Conservation (phyloP, 2,888 invertebrate genomes). For the Eustalomyia histrio region DNA sequence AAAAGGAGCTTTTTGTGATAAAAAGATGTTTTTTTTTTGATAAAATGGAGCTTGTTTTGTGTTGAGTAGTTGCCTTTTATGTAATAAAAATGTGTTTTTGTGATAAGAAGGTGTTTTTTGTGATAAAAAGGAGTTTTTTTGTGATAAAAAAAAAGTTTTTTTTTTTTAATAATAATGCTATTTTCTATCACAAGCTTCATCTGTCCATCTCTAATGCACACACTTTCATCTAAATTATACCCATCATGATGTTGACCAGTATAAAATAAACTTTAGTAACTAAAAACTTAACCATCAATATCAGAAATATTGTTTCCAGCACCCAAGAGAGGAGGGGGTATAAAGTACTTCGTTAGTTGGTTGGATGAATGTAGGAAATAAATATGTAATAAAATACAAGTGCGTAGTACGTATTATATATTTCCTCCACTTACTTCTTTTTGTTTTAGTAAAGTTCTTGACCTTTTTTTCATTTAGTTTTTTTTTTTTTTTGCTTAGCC, state of each 20-base stretch:
- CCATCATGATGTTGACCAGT: background rate
- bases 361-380: background rate
- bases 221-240: background rate
- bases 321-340: background rate
- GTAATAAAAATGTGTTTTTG: too few species aligned
- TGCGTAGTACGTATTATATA: constrained; percentile 5
- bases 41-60: too few species aligned
- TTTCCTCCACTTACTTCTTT: constrained; percentile 29
- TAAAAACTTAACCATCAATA: background rate
- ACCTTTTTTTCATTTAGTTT: constrained; percentile 45
- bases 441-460: constrained; percentile 58
- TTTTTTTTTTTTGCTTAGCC: constrained; percentile 11
- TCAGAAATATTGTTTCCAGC: background rate
- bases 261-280: background rate
- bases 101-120: too few species aligned
- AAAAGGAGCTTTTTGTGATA: too few species aligned
- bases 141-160: too few species aligned
- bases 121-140: too few species aligned
- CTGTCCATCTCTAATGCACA: background rate
- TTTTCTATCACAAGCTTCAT: too few species aligned
- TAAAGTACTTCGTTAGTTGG: background rate
- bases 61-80: too few species aligned
- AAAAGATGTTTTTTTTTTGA: too few species aligned
- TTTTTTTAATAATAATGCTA: too few species aligned
- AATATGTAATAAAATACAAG: background rate